Base-by-base conservation (phyloP, 35 echinoderm and acorn worm species). In the Chiridota heheva region DNA sequence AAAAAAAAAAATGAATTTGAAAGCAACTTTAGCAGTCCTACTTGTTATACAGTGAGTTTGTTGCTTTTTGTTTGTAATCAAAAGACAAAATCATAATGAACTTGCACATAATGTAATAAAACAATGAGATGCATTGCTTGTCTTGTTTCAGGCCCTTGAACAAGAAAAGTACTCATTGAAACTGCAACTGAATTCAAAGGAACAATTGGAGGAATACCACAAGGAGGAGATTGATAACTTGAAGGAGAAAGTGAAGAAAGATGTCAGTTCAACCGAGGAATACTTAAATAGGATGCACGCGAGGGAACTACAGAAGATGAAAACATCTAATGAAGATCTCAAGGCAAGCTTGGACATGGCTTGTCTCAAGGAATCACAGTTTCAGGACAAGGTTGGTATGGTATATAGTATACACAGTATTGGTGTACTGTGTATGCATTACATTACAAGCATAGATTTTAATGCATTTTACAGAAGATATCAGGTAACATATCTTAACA, bases 121-220 rank as follows among this genome's bases (percentile, higher is more conserved):
- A n/a, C 18, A 83, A 28, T 73, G 24, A 2, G 25, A 13, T 39
- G 5, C 34, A n/a, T 65, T 64, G 4, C 16, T 67, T 69, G 34
- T 2, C 7, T 8, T 29, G 1, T 71, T 15, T 6, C 35, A 97
- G 94, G 71, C 73, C 57, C 75, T 97, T 22, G 94, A 97, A 44
- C 94, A 97, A 60, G 82, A 83, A 7, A 96, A 97, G 44, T 81
- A 97, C 67, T 80, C 43, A 16, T 68, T 97, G 15, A 72, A 88
- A 48, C 56, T 97, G 82, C 78, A 91, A 38, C 79, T 91, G 57
- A 44, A 37, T 34, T 62, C 70, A 10, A 91, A 88, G 63, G 88
- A 97, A 33, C 47, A 88, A 32, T 72, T 91, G 69, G 88, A 97
- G 36, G 63, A 69, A 18, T 58, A 79, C 35, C 72, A 84, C 39